Evolutionary conservation across 2,888 invertebrate species (phyloP), one percentile per base, ranked within the genome.

Genomic region (Oligia latruncula): DNA sequence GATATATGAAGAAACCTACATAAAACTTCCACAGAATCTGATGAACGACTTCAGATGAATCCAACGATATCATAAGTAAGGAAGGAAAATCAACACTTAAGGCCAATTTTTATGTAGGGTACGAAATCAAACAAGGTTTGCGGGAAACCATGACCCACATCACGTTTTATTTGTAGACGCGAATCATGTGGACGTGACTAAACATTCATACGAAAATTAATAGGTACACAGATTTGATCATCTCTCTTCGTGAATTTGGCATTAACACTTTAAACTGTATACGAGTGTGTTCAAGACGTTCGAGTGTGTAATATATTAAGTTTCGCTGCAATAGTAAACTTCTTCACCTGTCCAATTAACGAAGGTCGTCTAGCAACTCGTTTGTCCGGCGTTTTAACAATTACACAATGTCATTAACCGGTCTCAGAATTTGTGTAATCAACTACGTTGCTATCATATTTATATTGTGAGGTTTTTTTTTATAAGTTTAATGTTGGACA

Each of bases 61-160:
- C 23, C 52, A 77, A 77, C 78, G 77, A 85, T 81, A 76, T 81
- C 74, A 87, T 80, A 66, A 71, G 82, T 78, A 88, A 91, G 91
- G 90, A 92, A 91, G 91, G 90, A 92, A 91, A 92, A 91, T 77
- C 71, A 86, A 87, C 77, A 80, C 72, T 71, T 85, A 89, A 91
- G 89, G 90, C 86, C 90, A 88, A 89, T 84, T 80, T 70, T 79
- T 79, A 83, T 81, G 83, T 79, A 83, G 83, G 83, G 79, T 87
- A 89, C 83, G 77, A 86, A 85, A 93, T 90, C 91, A 91, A 92
- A 92, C 94, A 92, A 95, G 93, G 94, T 93, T 94, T 93, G 92
- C 89, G 83, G 85, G 87, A 91, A 93, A 93, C 96, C 96, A 83
- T 96, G 96, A 96, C 96, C 96, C 90, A 95, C 92, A 94, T 96